A percentile compares a stretch with the other conserved stretches of the same genome.
These are phyloP conservation scores for Neofelis nebulosa DNA, from an alignment of 2,113 vertebrate genomes.

Conservation along the genomic window DNA sequence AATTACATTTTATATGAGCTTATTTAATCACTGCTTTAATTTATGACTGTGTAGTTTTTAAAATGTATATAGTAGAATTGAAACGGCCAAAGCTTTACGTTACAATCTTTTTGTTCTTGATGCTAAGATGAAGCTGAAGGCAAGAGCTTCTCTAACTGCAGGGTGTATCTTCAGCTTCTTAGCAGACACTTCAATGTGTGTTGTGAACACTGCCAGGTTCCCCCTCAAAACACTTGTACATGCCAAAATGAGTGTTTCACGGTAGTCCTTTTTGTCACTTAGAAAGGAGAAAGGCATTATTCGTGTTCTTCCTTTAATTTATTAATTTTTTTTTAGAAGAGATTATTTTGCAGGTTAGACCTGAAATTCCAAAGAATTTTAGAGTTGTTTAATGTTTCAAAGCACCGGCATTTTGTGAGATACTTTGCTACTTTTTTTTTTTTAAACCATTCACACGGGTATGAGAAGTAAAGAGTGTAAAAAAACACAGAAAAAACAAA, in stretches of 20 bases:
- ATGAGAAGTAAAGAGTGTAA: slow-evolving; percentile 87
- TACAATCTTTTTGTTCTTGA: slow-evolving; percentile 91
- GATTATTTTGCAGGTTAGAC: slow-evolving; percentile 91
- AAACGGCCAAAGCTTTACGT: slow-evolving; percentile 91
- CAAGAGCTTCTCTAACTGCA: slow-evolving; percentile 86
- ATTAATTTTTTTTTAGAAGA: slow-evolving; percentile 84
- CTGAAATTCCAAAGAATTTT: slow-evolving; percentile 93
- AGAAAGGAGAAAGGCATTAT: slow-evolving; percentile 89
- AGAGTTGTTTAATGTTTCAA: slow-evolving; percentile 88
- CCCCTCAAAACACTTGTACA: slow-evolving; percentile 85
- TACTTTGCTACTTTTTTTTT: slow-evolving; percentile 74
- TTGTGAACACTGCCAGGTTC: slow-evolving; percentile 94
- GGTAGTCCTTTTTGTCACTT: slow-evolving; percentile 90
- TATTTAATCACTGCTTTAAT: slow-evolving; percentile 94
- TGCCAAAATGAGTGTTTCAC: slow-evolving; percentile 90
- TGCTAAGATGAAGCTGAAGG: slow-evolving; percentile 89
- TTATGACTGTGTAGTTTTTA: slow-evolving; percentile 95
- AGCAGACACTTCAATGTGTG: slow-evolving; percentile 90
- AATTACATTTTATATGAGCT: slow-evolving; percentile 94
- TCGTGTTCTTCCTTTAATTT: slow-evolving; percentile 86
- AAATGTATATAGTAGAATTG: slow-evolving; percentile 97
- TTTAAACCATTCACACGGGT: slow-evolving; percentile 89
- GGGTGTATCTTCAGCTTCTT: slow-evolving; percentile 90
- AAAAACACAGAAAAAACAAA: neutral
- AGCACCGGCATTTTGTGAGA: slow-evolving; percentile 94